phyloP scores from a whole-genome alignment of 2,888 invertebrate species.

The Cyaniris semiargus region DNA sequence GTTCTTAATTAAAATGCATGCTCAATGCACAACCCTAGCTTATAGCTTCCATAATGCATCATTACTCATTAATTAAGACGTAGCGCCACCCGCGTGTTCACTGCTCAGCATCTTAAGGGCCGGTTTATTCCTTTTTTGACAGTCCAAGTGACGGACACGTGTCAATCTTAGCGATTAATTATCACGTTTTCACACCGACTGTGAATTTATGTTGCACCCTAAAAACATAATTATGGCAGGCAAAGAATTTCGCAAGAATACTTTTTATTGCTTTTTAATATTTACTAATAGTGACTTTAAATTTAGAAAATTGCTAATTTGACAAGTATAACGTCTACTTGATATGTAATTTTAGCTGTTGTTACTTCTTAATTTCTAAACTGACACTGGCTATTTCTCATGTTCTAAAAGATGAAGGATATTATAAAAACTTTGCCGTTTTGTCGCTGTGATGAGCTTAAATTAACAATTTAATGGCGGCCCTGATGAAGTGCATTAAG shows the following conservation, averaged over 20 bases:
- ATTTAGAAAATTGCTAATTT: background rate
- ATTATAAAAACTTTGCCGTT: background rate
- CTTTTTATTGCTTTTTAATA: too few relatives aligned
- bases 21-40: constrained; percentile 21
- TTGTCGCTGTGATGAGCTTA: background rate
- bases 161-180: constrained; percentile 12
- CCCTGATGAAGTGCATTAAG: constrained; percentile 8
- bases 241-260: too few relatives aligned
- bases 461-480: background rate
- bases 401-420: background rate
- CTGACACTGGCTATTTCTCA: too few relatives aligned
- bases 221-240: too few relatives aligned
- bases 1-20: background rate
- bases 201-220: background rate
- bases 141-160: background rate
- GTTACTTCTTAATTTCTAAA: too few relatives aligned
- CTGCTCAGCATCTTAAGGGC: background rate
- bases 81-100: constrained; percentile 16
- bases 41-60: constrained; percentile 23
- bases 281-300: background rate
- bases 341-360: too few relatives aligned
- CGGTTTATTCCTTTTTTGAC: constrained; percentile 17
- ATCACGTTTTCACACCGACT: background rate
- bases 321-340: background rate
- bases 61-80: constrained; percentile 14